Evolutionary conservation across 1,140 invertebrate species (phyloP).

Genomic region (Orchesella cincta): DNA sequence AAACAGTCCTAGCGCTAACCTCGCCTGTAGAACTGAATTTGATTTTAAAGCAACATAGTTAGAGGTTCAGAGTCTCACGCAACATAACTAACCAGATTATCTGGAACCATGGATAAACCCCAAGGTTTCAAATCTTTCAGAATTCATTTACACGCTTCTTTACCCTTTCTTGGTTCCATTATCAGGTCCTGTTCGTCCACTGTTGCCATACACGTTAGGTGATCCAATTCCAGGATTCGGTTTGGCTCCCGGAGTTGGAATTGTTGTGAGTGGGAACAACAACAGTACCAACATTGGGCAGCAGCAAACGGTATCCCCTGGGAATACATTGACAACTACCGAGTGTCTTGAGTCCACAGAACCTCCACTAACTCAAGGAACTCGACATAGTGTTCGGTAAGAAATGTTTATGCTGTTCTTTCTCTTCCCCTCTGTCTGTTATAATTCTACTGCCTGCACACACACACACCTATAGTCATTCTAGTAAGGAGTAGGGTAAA

Average conservation of each 20-base stretch:
- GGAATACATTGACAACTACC: conserved; percentile 58
- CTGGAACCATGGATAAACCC: not conserved
- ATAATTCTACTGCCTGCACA: too few relatives aligned
- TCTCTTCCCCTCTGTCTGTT: not conserved
- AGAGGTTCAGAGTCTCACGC: too few relatives aligned
- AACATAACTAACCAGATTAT: not conserved
- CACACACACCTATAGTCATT: too few relatives aligned
- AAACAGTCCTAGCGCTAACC: too few relatives aligned
- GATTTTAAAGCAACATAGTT: too few relatives aligned
- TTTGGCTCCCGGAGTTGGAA: conserved; percentile 26
- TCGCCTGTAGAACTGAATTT: too few relatives aligned
- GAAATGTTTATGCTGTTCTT: not conserved
- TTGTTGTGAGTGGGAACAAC: conserved; percentile 20
- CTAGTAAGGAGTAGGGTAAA: too few relatives aligned
- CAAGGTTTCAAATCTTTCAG: not conserved
- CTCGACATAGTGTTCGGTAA: conserved; percentile 47
- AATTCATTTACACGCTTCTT: conserved; percentile 22
- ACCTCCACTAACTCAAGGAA: conserved; percentile 44
- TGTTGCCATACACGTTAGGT: conserved; percentile 38
- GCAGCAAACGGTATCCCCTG: conserved; percentile 40
- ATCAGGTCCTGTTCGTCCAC: conserved; percentile 67
- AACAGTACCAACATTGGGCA: conserved; percentile 13
- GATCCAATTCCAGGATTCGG: conserved; percentile 40
- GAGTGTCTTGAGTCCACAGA: conserved; percentile 61
- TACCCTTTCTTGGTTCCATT: not conserved